Evolutionary conservation across 2,113 vertebrate genomes (phyloP), one percentile per base, ranked within the genome.

Genomic region (Myocastor coypus): DNA sequence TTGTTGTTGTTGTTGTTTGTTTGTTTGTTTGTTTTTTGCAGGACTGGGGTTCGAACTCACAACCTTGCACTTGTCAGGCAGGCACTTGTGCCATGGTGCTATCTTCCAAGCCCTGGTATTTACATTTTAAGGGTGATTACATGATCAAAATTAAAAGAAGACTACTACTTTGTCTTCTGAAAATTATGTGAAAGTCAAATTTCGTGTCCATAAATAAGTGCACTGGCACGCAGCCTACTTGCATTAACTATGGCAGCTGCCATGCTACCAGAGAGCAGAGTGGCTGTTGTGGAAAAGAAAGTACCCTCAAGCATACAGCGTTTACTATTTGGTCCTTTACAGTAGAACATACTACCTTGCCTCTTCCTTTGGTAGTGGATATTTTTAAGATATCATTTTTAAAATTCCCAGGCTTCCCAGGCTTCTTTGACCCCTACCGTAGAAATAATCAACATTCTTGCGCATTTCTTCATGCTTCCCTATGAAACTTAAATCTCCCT

Each of bases 171-270:
- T 87, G 63, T 86, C 68, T 73, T 30, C 40, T n/a, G 20, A 80
- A 92, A 96, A 84, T 64, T 24, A 82, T 2, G 30, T 64, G 61
- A 80, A 89, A 91, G 82, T 87, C 71, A 86, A 61, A 59, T 63
- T 57, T 80, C 46, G 24, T 32, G 2, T 71, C 30, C 40, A 86
- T 75, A 57, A 92, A 50, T 87, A 68, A 75, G 91, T 69, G 50
- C 71, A 57, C 22, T 57, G 66, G 71, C 80, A 89, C 30, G 34
- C 12, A 57, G 69, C 40, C 42, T 9, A 17, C 37, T 71, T 1
- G 0, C 71, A 50, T 7, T 59, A 1, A 50, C 69, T 61, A 7
- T 30, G 40, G n/a, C 37, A 77, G 42, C 40, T 68, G 1, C 11
- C 19, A 64, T 1, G n/a, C 9, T 61, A 34, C 40, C 37, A 16